Conservation (phyloP, 2,888 invertebrate genomes). For the Agriopis aurantiaria region DNA sequence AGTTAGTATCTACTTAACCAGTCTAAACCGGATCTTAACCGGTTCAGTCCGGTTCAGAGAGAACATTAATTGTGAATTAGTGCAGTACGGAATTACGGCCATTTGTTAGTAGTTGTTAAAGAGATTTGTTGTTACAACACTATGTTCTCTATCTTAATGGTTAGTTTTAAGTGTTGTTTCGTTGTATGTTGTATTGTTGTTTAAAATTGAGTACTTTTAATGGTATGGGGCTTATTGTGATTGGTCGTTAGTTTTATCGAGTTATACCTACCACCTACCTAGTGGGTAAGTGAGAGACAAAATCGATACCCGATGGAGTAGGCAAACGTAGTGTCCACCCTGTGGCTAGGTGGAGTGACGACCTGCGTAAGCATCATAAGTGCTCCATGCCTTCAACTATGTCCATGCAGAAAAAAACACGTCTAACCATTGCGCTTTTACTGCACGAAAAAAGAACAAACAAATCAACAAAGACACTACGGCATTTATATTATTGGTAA, state of each 20-base stretch:
- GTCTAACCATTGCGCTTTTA: no score
- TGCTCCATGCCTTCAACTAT: no score
- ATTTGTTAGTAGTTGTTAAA: conserved; percentile 67
- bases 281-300: no score
- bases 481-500: no score
- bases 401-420: no score
- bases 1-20: conserved; percentile 61
- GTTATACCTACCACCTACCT: no score
- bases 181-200: conserved; percentile 29
- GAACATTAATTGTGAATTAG: conserved; percentile 75
- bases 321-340: no score
- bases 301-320: no score
- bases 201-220: conserved; percentile 26
- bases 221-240: conserved; percentile 12
- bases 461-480: no score
- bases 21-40: conserved; percentile 66
- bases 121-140: conserved; percentile 47
- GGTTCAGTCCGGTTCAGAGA: conserved; percentile 46
- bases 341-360: no score
- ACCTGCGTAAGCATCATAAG: no score
- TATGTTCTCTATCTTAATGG: conserved; percentile 32
- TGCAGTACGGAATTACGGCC: conserved; percentile 60
- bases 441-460: no score
- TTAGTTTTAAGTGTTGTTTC: conserved; percentile 30
- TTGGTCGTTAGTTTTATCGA: conserved; percentile 8